These are phyloP conservation scores for Ivindomyrus marchei DNA, from an alignment of 2,113 vertebrate species.

Conservation along the genomic window DNA sequence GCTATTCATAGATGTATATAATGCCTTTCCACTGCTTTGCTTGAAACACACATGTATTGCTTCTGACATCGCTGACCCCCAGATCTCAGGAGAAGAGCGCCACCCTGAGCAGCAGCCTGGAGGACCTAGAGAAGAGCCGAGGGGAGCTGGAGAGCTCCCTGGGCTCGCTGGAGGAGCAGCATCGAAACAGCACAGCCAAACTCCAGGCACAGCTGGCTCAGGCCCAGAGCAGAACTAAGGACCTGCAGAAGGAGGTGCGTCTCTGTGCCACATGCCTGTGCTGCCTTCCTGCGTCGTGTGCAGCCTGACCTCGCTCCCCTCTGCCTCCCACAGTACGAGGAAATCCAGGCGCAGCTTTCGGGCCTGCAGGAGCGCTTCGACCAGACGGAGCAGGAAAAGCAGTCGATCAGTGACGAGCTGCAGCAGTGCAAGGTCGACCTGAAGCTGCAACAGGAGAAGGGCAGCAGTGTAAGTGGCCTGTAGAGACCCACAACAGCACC, in stretches of 20 bases:
- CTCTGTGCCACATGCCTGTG: not conserved
- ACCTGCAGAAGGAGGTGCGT: constrained; percentile 84
- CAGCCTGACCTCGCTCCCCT: not conserved
- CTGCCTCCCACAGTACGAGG: constrained; percentile 69
- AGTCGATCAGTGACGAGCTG: constrained; percentile 73
- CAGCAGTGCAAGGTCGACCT: constrained; percentile 84
- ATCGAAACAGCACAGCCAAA: constrained; percentile 71
- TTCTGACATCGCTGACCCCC: constrained; percentile 34
- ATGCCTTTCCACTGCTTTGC: not conserved
- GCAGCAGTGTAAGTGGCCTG: constrained; percentile 74
- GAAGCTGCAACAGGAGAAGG: constrained; percentile 85
- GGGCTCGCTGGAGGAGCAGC: constrained; percentile 75
- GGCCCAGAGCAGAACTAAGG: constrained; percentile 73
- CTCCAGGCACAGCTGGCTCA: constrained; percentile 80
- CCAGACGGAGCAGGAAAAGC: constrained; percentile 80
- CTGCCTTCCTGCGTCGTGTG: too few relatives aligned
- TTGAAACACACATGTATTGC: not conserved
- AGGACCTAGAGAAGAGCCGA: constrained; percentile 72
- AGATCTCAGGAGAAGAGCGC: constrained; percentile 81
- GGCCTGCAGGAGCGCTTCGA: constrained; percentile 79
- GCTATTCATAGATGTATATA: not conserved
- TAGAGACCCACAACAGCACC: not conserved
- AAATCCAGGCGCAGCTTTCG: constrained; percentile 72
- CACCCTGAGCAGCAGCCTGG: constrained; percentile 72
- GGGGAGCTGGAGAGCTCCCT: constrained; percentile 79